Evolutionary conservation across 2,797 vertebrate genomes (phyloP).

Genomic region (Mormyrops attenuatus): DNA sequence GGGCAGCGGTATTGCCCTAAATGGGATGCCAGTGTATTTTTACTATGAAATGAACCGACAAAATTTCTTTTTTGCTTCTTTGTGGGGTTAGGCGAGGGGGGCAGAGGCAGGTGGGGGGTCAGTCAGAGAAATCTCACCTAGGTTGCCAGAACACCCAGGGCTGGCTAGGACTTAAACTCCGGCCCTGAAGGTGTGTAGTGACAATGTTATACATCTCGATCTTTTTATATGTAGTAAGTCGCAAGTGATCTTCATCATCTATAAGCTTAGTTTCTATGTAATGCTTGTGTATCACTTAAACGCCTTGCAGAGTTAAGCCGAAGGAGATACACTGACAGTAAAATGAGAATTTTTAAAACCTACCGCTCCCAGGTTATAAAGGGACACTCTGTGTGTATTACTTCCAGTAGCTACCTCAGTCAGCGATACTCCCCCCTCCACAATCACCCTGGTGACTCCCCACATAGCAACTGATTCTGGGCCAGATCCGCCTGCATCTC

Average conservation of each 20-base stretch:
- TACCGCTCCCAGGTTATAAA: not conserved
- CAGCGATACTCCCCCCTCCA: too few species aligned
- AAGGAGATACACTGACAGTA: not conserved
- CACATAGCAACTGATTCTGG: too few species aligned
- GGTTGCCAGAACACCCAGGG: not conserved
- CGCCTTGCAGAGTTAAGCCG: not conserved
- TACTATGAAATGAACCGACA: not conserved
- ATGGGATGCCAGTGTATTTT: not conserved
- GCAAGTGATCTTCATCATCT: not conserved
- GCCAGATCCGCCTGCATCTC: too few species aligned
- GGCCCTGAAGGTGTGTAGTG: not conserved
- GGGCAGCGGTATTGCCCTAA: not conserved
- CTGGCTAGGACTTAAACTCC: not conserved
- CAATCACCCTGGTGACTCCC: too few species aligned
- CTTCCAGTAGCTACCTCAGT: not conserved
- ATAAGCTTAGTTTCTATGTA: not conserved
- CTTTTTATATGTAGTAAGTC: not conserved
- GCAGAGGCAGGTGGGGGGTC: not conserved
- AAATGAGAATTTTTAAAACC: not conserved
- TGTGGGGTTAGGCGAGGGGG: not conserved
- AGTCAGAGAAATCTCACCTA: not conserved
- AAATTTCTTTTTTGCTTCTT: not conserved
- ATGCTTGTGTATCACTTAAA: not conserved
- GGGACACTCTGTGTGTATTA: not conserved
- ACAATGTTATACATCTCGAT: not conserved